Evolutionary conservation across 2,797 vertebrate genomes (phyloP).

Genomic region (Carcharodon carcharias): DNA sequence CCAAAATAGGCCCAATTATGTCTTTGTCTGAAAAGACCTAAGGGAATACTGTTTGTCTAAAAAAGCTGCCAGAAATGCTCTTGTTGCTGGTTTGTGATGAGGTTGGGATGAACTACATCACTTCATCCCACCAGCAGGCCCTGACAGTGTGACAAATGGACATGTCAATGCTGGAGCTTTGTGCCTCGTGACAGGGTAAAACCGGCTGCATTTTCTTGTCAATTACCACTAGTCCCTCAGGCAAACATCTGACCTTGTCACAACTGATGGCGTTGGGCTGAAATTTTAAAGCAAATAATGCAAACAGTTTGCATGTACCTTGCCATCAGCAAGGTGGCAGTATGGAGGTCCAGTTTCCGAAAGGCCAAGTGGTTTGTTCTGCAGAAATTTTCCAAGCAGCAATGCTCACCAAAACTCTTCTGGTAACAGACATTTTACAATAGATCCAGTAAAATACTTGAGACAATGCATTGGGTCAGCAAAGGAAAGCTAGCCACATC

Average conservation of each 20-base stretch:
- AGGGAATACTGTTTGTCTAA: not conserved
- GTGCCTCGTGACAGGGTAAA: not conserved
- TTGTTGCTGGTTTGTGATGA: not conserved
- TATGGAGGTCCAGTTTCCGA: too few relatives aligned
- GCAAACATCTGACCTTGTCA: slow-evolving; percentile 15
- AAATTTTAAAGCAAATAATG: not conserved
- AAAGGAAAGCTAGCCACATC: not conserved
- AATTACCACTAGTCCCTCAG: not conserved
- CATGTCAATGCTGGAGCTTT: slow-evolving; percentile 3
- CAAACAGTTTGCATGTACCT: not conserved
- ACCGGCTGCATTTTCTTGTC: not conserved
- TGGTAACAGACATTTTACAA: not conserved
- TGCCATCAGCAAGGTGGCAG: slow-evolving; percentile 30
- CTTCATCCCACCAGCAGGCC: not conserved
- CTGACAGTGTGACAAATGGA: slow-evolving; percentile 23
- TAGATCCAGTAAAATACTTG: not conserved
- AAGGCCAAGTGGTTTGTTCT: not conserved
- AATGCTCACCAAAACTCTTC: not conserved
- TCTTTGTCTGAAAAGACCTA: not conserved
- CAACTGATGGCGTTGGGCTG: not conserved
- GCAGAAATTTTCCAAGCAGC: not conserved
- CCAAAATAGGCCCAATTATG: not conserved
- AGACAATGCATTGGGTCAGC: not conserved
- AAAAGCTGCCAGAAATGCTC: not conserved
- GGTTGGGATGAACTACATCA: not conserved